phyloP scores from a whole-genome alignment of 2,888 invertebrate species.

The Andrena praecox region DNA sequence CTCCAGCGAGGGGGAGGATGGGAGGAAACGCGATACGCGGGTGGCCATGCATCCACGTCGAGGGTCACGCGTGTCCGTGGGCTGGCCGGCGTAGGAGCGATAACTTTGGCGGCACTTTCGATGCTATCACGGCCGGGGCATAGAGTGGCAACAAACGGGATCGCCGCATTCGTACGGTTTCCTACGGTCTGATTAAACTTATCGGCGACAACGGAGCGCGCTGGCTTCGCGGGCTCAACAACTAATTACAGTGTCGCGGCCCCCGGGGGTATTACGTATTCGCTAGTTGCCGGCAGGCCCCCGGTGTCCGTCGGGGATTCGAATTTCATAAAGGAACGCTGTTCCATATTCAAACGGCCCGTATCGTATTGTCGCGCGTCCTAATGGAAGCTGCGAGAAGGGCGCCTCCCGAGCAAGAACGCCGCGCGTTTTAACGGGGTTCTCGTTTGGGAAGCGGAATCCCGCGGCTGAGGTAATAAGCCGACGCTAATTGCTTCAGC shows the following conservation, averaged over 20 bases:
- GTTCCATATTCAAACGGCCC: constrained; percentile 52
- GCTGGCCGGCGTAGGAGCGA: constrained; percentile 13
- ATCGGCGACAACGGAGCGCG: constrained; percentile 62
- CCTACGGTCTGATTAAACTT: constrained; percentile 61
- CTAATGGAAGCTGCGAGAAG: constrained; percentile 44
- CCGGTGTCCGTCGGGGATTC: constrained; percentile 48
- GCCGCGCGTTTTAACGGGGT: constrained; percentile 34
- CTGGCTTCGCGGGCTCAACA: constrained; percentile 52
- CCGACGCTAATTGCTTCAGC: constrained; percentile 39
- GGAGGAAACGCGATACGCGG: constrained; percentile 44
- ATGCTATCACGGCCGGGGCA: constrained; percentile 10
- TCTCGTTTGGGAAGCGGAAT: background rate
- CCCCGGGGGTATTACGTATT: constrained; percentile 51
- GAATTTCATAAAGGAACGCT: constrained; percentile 62
- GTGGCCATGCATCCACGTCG: constrained; percentile 40
- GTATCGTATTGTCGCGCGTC: constrained; percentile 53
- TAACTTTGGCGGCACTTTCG: constrained; percentile 40
- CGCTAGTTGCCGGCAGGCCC: constrained; percentile 30
- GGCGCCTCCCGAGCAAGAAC: constrained; percentile 31
- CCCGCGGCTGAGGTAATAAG: constrained; percentile 30
- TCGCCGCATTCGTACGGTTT: background rate
- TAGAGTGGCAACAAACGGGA: background rate
- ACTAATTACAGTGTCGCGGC: constrained; percentile 55
- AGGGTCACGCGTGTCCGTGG: constrained; percentile 19
- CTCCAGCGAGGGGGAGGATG: background rate